A percentile compares a stretch with the other conserved stretches of the same genome.
Evolutionary conservation across 2,888 invertebrate species (phyloP).

Genomic region (Catonia carolina): DNA sequence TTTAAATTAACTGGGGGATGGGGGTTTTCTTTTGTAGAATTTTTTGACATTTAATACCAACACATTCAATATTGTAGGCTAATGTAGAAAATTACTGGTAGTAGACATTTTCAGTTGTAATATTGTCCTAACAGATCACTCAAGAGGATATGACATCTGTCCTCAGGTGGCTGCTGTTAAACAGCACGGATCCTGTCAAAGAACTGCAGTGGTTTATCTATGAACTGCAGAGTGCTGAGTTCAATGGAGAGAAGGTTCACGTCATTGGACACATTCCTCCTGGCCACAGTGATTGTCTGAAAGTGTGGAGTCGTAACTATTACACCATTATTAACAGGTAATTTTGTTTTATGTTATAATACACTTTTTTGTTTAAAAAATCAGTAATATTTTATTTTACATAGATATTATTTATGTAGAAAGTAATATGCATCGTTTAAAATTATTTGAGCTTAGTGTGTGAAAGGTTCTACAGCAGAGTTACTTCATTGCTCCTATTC

Average conservation of each 20-base stretch:
- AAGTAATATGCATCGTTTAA: not conserved
- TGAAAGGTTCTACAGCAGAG: too few relatives aligned
- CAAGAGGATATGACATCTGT: not conserved
- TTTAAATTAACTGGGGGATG: too few relatives aligned
- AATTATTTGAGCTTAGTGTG: too few relatives aligned
- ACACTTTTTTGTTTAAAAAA: not conserved
- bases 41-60: too few relatives aligned
- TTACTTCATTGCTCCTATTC: too few relatives aligned
- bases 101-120: not conserved
- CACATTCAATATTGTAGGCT: too few relatives aligned
- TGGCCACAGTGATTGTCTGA: conserved; percentile 85
- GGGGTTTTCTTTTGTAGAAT: too few relatives aligned
- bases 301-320: conserved; percentile 93
- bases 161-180: conserved; percentile 76
- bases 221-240: conserved; percentile 88
- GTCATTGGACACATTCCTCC: conserved; percentile 96
- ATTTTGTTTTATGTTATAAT: too few relatives aligned
- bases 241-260: conserved; percentile 90
- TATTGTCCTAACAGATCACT: not conserved
- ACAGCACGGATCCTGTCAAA: conserved; percentile 93
- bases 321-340: conserved; percentile 76
- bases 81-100: too few relatives aligned
- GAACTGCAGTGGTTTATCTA: conserved; percentile 94
- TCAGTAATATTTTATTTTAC: not conserved
- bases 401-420: not conserved